phyloP scores from a whole-genome alignment of 2,797 vertebrate species.

The Neosilurus mollespiculum region DNA sequence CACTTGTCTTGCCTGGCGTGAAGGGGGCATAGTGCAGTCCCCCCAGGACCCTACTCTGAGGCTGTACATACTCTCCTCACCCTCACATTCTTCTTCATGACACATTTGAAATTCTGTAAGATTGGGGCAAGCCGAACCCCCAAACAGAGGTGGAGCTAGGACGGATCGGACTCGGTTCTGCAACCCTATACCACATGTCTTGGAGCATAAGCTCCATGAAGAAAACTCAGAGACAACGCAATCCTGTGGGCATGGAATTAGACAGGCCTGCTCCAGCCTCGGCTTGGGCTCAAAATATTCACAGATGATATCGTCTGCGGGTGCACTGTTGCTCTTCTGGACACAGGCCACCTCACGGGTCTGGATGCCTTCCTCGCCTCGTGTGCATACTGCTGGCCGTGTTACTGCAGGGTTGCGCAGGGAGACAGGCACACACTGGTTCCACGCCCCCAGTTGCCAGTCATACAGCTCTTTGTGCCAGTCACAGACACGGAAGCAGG shows the following conservation, averaged over 20 bases:
- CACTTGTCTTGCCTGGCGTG: constrained; percentile 76
- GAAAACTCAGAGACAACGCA: constrained; percentile 88
- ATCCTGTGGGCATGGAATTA: constrained; percentile 90
- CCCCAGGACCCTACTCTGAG: constrained; percentile 90
- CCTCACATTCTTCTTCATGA: constrained; percentile 73
- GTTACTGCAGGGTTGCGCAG: constrained; percentile 71
- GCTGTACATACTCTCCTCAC: constrained; percentile 82
- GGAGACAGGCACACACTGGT: constrained; percentile 84
- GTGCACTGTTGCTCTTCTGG: constrained; percentile 79
- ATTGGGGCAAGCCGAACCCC: constrained; percentile 87
- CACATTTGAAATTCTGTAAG: constrained; percentile 91
- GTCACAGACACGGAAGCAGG: constrained; percentile 92
- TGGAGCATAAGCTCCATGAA: constrained; percentile 87
- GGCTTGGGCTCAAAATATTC: constrained; percentile 97
- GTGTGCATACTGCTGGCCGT: constrained; percentile 74
- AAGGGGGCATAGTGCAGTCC: constrained; percentile 72
- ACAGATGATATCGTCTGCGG: constrained; percentile 86
- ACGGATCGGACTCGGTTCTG: constrained; percentile 84
- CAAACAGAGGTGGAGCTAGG: constrained; percentile 86
- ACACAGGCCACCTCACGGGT: constrained; percentile 86
- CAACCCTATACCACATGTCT: constrained; percentile 86
- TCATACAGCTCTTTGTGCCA: constrained; percentile 95
- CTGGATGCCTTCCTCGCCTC: constrained; percentile 93
- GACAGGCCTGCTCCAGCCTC: constrained; percentile 90
- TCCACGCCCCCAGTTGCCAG: constrained; percentile 92